These are phyloP conservation scores for Saturnia japonica DNA, from an alignment of 2,888 invertebrate species.

Conservation along the genomic window DNA sequence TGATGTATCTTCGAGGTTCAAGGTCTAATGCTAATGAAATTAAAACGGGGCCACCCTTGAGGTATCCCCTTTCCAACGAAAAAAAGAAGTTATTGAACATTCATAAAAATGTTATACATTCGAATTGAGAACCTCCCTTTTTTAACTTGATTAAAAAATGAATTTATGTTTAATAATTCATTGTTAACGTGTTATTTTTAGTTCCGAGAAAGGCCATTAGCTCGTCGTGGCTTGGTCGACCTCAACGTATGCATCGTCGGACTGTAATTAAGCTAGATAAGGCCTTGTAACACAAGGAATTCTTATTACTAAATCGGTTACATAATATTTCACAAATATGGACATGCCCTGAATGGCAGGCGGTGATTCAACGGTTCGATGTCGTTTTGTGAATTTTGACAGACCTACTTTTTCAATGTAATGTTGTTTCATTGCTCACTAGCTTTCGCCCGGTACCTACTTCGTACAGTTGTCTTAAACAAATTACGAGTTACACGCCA, in stretches of 20 bases:
- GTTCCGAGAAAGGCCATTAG: background rate
- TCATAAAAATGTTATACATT: no score
- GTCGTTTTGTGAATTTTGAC: background rate
- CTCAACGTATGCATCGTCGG: background rate
- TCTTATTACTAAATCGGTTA: conserved; percentile 31
- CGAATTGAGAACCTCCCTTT: no score
- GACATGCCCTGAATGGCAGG: conserved; percentile 39
- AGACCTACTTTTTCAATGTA: background rate
- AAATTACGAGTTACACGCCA: no score
- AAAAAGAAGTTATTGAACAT: no score
- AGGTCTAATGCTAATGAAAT: no score
- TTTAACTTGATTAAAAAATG: no score
- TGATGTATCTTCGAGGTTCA: no score
- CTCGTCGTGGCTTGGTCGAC: background rate
- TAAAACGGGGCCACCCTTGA: no score
- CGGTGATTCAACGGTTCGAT: conserved; percentile 8
- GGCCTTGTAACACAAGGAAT: conserved; percentile 24
- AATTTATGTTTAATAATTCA: no score
- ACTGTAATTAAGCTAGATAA: background rate
- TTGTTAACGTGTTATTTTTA: background rate
- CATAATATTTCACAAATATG: conserved; percentile 30
- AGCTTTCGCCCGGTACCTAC: no score
- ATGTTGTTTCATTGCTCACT: background rate
- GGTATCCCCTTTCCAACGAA: no score
- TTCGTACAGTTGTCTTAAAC: no score